Percentiles rank a stretch among this genome's conserved stretches.
These are phyloP conservation scores for Mus musculus DNA, from an alignment of 2,113 vertebrate species.

Conservation along the genomic window GRCm39 chr6:9162001-9162500, in stretches of 20 bases:
- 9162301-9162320: neutral
- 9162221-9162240: neutral
- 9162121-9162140: neutral
- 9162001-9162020: too few species aligned
- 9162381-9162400: neutral
- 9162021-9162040: neutral
- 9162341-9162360: neutral
- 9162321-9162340: neutral
- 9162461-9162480: neutral
- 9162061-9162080: neutral
- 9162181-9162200: neutral
- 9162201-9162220: constrained; percentile 20
- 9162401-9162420: neutral
- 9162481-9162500: constrained; percentile 12
- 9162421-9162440: neutral
- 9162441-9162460: neutral
- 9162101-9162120: neutral
- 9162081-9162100: neutral
- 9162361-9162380: constrained; percentile 25
- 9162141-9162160: neutral
- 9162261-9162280: neutral
- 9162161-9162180: neutral
- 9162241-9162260: neutral
- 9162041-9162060: neutral
- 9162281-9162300: neutral